phyloP scores from a whole-genome alignment of 2,113 vertebrate species.

The Lasiurus cinereus region DNA sequence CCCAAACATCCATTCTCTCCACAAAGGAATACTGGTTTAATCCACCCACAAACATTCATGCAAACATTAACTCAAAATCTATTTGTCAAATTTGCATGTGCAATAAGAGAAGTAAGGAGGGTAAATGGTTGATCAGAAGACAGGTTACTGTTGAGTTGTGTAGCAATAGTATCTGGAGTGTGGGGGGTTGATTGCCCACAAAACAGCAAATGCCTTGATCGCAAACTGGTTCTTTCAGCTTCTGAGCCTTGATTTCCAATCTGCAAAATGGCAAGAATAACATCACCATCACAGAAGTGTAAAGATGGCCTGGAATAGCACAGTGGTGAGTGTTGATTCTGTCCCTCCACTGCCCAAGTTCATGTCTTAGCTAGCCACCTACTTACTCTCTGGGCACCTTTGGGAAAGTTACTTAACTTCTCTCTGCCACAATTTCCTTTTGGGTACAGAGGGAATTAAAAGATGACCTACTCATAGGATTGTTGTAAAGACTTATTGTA shows the following conservation, averaged over 20 bases:
- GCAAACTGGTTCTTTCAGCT: accelerated
- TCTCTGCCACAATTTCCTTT: background rate
- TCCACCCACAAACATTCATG: background rate
- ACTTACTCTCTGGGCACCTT: background rate
- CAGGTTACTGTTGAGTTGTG: background rate
- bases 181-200: no score
- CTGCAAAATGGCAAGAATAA: background rate
- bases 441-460: background rate
- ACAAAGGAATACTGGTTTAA: background rate
- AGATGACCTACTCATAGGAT: background rate
- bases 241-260: background rate
- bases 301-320: background rate
- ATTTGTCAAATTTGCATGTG: background rate
- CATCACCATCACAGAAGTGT: background rate
- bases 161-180: no score
- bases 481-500: background rate
- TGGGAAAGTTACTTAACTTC: background rate
- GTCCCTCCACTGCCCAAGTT: background rate
- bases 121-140: background rate
- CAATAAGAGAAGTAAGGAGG: background rate
- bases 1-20: background rate
- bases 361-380: background rate
- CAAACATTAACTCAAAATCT: background rate
- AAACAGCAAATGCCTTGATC: background rate
- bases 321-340: accelerated